Evolutionary conservation across 1,140 invertebrate genomes (phyloP), one percentile per base, ranked within the genome.

Genomic region (Bilobella aurantiaca): DNA sequence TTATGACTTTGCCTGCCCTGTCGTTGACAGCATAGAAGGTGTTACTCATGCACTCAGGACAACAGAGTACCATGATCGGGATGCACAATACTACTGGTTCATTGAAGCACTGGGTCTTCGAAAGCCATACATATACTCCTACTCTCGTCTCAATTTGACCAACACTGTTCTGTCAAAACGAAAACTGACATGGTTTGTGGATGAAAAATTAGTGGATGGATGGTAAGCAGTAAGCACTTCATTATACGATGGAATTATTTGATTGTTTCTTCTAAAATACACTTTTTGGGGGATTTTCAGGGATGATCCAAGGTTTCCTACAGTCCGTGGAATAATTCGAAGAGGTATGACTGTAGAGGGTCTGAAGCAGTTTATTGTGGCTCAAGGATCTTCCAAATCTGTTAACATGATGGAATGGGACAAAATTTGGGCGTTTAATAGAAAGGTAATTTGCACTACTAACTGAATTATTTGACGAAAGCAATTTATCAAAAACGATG

Each of bases 391-490:
- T 49, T 98, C 95, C 27, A 84, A 90, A 70, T 93, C 95, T 12
- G 93, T 99, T 2, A 94, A 97, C 1, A 93, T 94, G 75, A 99
- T 99, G 97, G 95, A 98, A 76, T 99, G 97, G 97, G 96, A 99
- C 77, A 99, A 99, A 80, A 97, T 99, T 69, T 99, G 97, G 97
- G 85, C 96, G 12, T 93, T 98, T 73, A 99, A 99, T 76, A 98
- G 97, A 78, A 98, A 98, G 83, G 88, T 90, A 72, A 70, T n/a
- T 29, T 28, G 16, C 28, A 30, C n/a, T n/a, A n/a, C n/a, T n/a
- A n/a, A n/a, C n/a, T n/a, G n/a, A n/a, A n/a, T n/a, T n/a, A n/a
- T n/a, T n/a, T n/a, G n/a, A n/a, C n/a, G n/a, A n/a, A n/a, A n/a
- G n/a, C n/a, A n/a, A n/a, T n/a, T n/a, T n/a, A n/a, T n/a, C n/a